Base-by-base conservation (phyloP, 2,888 invertebrate species). In the Pachliopta kotzebuea region DNA sequence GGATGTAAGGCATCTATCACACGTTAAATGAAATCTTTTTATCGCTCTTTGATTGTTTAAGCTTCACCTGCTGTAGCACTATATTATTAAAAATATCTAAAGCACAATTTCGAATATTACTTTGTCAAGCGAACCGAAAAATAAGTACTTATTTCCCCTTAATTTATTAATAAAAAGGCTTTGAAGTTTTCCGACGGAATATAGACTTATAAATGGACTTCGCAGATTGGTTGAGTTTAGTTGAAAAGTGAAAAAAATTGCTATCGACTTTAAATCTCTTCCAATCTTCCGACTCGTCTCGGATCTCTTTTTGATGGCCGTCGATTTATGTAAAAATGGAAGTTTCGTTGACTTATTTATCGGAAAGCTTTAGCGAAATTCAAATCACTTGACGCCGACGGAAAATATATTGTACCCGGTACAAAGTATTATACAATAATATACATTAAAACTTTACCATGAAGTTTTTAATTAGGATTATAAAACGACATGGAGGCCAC, bases 281-380 rank as follows among this genome's bases (percentile, higher is more conserved):
- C 68, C 71, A 71, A 74, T 74, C 72, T 74, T 64, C 65, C 68
- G 71, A 72, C 74, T 71, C 72, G 74, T 73, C 71, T 70, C 68
- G 68, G 73, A 69, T 68, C 66, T 67, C 73, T 70, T 71, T 75
- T 75, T 74, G 65, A 72, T 75, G 72, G 72, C 73, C 72, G 75
- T 73, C 74, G 73, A 75, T 75, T 75, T 75, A 72, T 72, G 74
- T 70, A 72, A 70, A 71, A 71, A 74, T 70, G 71, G 69, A 73
- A 73, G 70, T 73, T 73, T 71, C 58, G 42, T 45, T 54, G 61
- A 58, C 31, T 65, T 62, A 65, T 53, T 62, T 63, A 57, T 54
- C 49, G 42, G 21, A 55, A 42, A 58, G 65, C 58, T 62, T 58
- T 58, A 17, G 55, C 49, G 18, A 62, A 62, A 65, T 65, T 67